Percentiles rank a stretch among this genome's conserved stretches.
These are phyloP conservation scores for Plusia festucae DNA, from an alignment of 2,888 invertebrate species.

Conservation along the genomic window DNA sequence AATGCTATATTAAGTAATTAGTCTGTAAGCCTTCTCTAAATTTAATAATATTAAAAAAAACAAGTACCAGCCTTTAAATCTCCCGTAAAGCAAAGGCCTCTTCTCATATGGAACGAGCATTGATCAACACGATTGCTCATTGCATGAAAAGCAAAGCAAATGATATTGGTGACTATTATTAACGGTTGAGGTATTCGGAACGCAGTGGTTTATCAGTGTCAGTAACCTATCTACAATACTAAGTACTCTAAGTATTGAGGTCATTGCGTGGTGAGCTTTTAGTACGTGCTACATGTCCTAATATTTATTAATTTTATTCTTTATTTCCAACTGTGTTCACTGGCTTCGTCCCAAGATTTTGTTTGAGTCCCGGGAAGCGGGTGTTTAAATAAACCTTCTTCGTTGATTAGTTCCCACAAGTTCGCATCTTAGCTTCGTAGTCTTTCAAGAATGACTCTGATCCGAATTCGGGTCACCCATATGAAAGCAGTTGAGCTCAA, in stretches of 20 bases:
- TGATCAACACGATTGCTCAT: too few species aligned
- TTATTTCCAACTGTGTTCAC: neutral
- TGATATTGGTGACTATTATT: too few species aligned
- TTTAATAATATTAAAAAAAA: too few species aligned
- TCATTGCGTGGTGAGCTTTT: neutral
- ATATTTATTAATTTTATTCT: neutral
- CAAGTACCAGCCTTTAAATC: too few species aligned
- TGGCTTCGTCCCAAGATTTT: constrained; percentile 37
- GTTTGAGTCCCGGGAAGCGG: constrained; percentile 15
- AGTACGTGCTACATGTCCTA: neutral
- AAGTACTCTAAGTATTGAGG: neutral
- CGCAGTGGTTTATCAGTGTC: too few species aligned
- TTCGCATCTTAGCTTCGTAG: constrained; percentile 19
- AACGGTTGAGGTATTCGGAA: too few species aligned
- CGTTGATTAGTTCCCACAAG: constrained; percentile 36
- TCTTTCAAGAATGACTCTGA: constrained; percentile 29
- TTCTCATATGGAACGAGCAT: too few species aligned
- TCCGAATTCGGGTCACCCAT: constrained; percentile 28
- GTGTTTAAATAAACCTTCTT: constrained; percentile 26
- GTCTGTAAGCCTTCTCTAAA: too few species aligned
- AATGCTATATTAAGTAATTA: too few species aligned
- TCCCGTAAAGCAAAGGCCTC: too few species aligned
- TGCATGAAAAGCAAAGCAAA: too few species aligned
- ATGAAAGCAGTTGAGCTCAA: constrained; percentile 7
- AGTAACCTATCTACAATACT: too few species aligned